Percentiles rank a stretch among this genome's conserved stretches.
Evolutionary conservation across 2,797 vertebrate genomes (phyloP).

Genomic region (Glossophaga mutica): DNA sequence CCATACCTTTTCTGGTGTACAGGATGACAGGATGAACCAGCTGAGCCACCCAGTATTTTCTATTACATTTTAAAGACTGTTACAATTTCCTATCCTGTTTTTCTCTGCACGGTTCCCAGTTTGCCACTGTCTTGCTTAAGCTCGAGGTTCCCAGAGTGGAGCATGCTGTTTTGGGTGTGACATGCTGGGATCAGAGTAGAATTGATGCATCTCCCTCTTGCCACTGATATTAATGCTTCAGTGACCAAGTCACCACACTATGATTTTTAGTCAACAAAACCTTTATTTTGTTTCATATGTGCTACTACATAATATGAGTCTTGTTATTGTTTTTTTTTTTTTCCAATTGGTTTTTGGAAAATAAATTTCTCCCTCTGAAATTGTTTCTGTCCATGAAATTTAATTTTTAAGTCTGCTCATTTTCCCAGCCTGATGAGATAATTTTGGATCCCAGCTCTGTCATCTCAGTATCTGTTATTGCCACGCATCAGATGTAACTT

Average conservation of each 20-base stretch:
- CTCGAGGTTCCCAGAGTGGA: not conserved
- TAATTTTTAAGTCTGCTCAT: conserved; percentile 41
- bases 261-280: not conserved
- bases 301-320: not conserved
- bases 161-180: not conserved
- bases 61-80: not conserved
- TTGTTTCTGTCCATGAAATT: conserved; percentile 31
- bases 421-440: conserved; percentile 48
- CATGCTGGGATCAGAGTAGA: not conserved
- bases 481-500: conserved; percentile 40
- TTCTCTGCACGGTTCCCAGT: not conserved
- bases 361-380: conserved; percentile 20
- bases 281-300: conserved; percentile 11
- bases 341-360: not conserved
- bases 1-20: no score
- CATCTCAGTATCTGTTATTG: conserved; percentile 26
- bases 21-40: no score
- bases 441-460: conserved; percentile 38
- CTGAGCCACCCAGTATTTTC: not conserved
- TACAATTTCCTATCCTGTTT: not conserved
- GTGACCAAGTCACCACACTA: not conserved
- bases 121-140: not conserved
- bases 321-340: not conserved
- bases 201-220: not conserved
- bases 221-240: not conserved